phyloP scores from a whole-genome alignment of 2,888 invertebrate species.

The Watsonalla binaria region DNA sequence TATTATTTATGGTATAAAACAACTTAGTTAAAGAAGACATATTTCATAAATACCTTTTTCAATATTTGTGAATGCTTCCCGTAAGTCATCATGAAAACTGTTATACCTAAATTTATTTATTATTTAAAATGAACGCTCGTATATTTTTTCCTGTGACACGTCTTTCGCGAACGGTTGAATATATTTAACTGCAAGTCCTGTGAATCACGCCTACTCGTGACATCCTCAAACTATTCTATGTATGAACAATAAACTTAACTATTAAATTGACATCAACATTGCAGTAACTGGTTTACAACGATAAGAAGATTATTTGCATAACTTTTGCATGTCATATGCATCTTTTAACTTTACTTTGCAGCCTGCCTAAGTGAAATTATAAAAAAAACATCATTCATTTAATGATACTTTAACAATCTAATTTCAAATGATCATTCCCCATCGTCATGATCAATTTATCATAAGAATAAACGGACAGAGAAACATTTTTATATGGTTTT shows the following conservation, averaged over 20 bases:
- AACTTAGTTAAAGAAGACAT: not conserved
- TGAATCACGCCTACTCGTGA: constrained; percentile 21
- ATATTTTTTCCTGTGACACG: not conserved
- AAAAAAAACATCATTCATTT: too few species aligned
- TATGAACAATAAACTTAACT: not conserved
- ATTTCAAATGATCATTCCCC: too few species aligned
- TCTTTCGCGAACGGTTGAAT: constrained; percentile 12
- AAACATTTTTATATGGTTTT: too few species aligned
- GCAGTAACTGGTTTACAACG: too few species aligned
- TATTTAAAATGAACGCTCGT: not conserved
- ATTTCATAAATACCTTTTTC: constrained; percentile 34
- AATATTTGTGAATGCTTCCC: constrained; percentile 47
- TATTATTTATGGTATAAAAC: not conserved
- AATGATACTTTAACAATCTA: too few species aligned
- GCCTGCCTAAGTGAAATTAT: too few species aligned
- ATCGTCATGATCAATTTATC: too few species aligned
- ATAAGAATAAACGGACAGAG: too few species aligned
- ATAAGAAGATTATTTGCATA: too few species aligned
- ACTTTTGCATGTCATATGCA: too few species aligned
- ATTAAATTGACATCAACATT: not conserved
- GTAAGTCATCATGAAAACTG: constrained; percentile 36
- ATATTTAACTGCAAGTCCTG: constrained; percentile 22
- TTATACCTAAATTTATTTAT: not conserved
- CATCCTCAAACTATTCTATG: not conserved
- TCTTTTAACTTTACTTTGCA: too few species aligned